A percentile compares a stretch with the other conserved stretches of the same genome.
Conservation (phyloP, 2,888 invertebrate species). For the Nymphalis c-album region DNA sequence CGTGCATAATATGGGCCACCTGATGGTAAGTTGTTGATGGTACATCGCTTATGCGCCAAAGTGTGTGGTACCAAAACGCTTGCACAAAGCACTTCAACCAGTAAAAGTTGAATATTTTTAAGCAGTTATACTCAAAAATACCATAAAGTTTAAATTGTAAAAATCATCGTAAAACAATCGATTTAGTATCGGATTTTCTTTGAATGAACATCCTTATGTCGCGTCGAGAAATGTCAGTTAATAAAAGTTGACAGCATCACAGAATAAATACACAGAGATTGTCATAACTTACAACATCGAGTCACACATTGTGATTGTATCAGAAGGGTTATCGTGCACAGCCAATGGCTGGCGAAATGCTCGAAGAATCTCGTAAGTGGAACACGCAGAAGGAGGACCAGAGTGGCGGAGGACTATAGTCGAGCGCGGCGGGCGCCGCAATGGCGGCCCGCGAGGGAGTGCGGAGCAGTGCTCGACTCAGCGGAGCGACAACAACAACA, state of each 20-base stretch:
- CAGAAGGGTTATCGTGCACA: constrained; percentile 17
- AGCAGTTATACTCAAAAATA: too few species aligned
- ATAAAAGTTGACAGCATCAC: constrained; percentile 35
- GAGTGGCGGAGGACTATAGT: constrained; percentile 42
- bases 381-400: constrained; percentile 25
- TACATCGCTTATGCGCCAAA: too few species aligned
- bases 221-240: constrained; percentile 37
- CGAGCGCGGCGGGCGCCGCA: constrained; percentile 36
- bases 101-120: too few species aligned
- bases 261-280: constrained; percentile 42
- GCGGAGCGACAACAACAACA: constrained; percentile 39
- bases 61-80: too few species aligned
- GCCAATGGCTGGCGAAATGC: constrained; percentile 43
- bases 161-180: constrained; percentile 1
- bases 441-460: constrained; percentile 45
- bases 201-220: constrained; percentile 27
- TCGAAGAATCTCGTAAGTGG: constrained; percentile 34
- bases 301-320: constrained; percentile 28
- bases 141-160: neutral
- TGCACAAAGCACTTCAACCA: too few species aligned
- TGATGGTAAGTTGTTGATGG: too few species aligned
- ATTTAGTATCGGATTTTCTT: constrained; percentile 5
- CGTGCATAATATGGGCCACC: too few species aligned
- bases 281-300: constrained; percentile 35
- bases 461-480: constrained; percentile 59